phyloP scores from a whole-genome alignment of 1,140 invertebrate species.

The Drosophila obscura region DNA sequence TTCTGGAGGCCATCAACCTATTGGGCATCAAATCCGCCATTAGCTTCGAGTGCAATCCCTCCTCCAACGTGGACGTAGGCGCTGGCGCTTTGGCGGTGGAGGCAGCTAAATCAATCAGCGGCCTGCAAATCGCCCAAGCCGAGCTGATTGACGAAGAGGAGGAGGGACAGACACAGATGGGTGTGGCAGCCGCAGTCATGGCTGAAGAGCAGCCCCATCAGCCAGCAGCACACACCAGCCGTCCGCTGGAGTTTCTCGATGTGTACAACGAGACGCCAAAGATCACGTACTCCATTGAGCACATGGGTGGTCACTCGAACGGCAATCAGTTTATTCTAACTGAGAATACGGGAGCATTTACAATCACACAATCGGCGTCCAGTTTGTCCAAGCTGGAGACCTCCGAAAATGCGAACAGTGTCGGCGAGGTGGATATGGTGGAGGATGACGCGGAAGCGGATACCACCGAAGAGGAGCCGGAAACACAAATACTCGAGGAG shows the following conservation, averaged over 20 bases:
- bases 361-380: slow-evolving; percentile 62
- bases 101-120: slow-evolving; percentile 61
- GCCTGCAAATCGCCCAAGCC: slow-evolving; percentile 65
- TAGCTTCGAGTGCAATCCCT: slow-evolving; percentile 77
- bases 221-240: slow-evolving; percentile 31
- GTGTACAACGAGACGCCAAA: slow-evolving; percentile 74
- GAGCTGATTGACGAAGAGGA: slow-evolving; percentile 68
- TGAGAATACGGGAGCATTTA: slow-evolving; percentile 74
- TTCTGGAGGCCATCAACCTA: slow-evolving; percentile 77
- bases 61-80: slow-evolving; percentile 19
- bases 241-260: slow-evolving; percentile 71
- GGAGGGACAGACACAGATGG: slow-evolving; percentile 26
- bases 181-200: slow-evolving; percentile 35
- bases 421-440: slow-evolving; percentile 23
- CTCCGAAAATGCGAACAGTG: not conserved
- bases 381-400: slow-evolving; percentile 45
- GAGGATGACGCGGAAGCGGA: slow-evolving; percentile 61
- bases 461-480: slow-evolving; percentile 53
- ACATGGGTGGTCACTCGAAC: slow-evolving; percentile 62
- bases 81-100: slow-evolving; percentile 46
- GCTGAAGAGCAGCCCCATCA: slow-evolving; percentile 29
- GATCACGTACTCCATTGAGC: slow-evolving; percentile 80
- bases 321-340: slow-evolving; percentile 77
- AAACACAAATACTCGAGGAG: slow-evolving; percentile 70
- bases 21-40: slow-evolving; percentile 80